These are phyloP conservation scores for Peribatodes rhomboidaria DNA, from an alignment of 2,888 invertebrate genomes.

Conservation along the genomic window DNA sequence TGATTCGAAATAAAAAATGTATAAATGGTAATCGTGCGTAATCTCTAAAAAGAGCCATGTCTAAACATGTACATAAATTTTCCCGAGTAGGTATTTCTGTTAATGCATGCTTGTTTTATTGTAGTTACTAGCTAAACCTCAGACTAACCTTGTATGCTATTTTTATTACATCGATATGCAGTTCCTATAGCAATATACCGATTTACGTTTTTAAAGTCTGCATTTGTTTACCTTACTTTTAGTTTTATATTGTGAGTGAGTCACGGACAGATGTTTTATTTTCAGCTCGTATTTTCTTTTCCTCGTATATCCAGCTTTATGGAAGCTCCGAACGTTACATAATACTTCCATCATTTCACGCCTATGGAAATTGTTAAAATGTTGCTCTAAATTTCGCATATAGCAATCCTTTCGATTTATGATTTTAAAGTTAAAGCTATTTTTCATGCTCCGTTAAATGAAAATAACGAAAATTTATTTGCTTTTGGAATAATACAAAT, in stretches of 20 bases:
- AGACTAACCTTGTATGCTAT: slow-evolving; percentile 7
- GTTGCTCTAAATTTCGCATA: slow-evolving; percentile 48
- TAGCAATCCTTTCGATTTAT: slow-evolving; percentile 32
- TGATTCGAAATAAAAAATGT: slow-evolving; percentile 7
- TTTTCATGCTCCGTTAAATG: slow-evolving; percentile 33
- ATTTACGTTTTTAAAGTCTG: slow-evolving; percentile 62
- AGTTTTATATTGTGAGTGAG: slow-evolving; percentile 71
- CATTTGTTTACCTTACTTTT: slow-evolving; percentile 71
- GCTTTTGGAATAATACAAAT: slow-evolving; percentile 41
- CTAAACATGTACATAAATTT: slow-evolving; percentile 7
- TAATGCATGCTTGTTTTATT: slow-evolving; percentile 8
- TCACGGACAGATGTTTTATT: slow-evolving; percentile 79
- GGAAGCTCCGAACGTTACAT: slow-evolving; percentile 73
- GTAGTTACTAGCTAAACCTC: slow-evolving; percentile 1
- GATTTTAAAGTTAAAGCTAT: slow-evolving; percentile 29
- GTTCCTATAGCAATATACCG: slow-evolving; percentile 51
- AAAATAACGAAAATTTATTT: slow-evolving; percentile 37
- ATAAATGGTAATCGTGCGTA: not conserved
- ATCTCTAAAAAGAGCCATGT: slow-evolving; percentile 1
- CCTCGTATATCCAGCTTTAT: slow-evolving; percentile 74
- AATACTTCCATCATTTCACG: slow-evolving; percentile 66
- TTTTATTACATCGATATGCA: slow-evolving; percentile 40
- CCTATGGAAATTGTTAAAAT: slow-evolving; percentile 60
- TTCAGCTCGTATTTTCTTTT: slow-evolving; percentile 66
- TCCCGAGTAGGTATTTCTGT: slow-evolving; percentile 1